Percentiles rank a stretch among this genome's conserved stretches.
These are phyloP conservation scores for Protomyctophum bolini DNA, from an alignment of 2,113 vertebrate genomes.

Conservation along the genomic window DNA sequence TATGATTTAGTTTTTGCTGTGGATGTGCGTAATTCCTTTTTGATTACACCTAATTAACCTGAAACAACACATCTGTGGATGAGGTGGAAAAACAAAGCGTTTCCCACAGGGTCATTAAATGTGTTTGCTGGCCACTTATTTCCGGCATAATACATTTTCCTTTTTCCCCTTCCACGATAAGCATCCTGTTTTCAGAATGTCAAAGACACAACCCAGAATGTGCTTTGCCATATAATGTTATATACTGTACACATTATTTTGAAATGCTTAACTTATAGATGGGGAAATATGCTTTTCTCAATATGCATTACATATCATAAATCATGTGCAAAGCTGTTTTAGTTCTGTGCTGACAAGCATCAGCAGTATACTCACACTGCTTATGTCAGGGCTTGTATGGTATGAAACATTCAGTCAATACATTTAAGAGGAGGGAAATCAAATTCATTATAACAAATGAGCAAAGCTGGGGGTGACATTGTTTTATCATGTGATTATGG, in stretches of 20 bases:
- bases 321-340: neutral
- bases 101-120: slow-evolving; percentile 33
- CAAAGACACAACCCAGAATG: neutral
- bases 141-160: neutral
- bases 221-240: neutral
- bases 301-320: neutral
- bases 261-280: neutral
- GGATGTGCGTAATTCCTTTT: neutral
- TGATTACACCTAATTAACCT: slow-evolving; percentile 1
- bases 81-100: slow-evolving; percentile 19
- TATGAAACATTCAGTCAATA: too few species aligned
- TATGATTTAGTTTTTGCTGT: too few species aligned
- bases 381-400: neutral
- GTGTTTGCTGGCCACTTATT: slow-evolving; percentile 22
- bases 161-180: slow-evolving; percentile 4
- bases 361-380: neutral
- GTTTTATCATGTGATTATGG: neutral
- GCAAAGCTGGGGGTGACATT: too few species aligned
- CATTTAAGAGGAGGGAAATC: too few species aligned
- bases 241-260: neutral
- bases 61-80: neutral
- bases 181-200: slow-evolving; percentile 18
- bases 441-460: too few species aligned
- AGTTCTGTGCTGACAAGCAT: neutral
- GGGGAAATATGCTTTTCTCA: neutral